Evolutionary conservation across 2,888 invertebrate genomes (phyloP), one percentile per base, ranked within the genome.

Genomic region (Shargacucullia verbasci): DNA sequence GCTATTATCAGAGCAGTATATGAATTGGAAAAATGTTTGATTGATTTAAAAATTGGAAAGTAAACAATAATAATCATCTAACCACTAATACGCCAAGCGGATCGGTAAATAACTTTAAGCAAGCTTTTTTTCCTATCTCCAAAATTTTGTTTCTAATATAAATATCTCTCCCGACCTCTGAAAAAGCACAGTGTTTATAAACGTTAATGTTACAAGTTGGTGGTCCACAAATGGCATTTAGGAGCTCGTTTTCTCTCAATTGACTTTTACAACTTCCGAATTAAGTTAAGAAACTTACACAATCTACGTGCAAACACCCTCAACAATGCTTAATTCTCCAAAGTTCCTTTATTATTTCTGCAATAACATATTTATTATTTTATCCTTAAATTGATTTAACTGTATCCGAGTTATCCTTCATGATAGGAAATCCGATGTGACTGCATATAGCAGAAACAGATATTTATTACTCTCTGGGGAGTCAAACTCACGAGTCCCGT

Each of bases 391-490:
- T 72, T 65, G 72, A 72, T 72, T 72, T 72, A 65, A 53, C 53
- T 54, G 48, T 45, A 58, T 48, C 14, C 38, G 1, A 60, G 46
- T 49, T 67, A 73, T 67, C 62, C 41, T 41, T 73, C 63, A 69
- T 59, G 41, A 40, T 66, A 63, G 60, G 57, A 71, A 63, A 74
- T 63, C 54, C 56, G 52, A 71, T 68, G 65, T 73, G 71, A 71
- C 62, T 71, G 73, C 59, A 71, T 61, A 60, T 58, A 64, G 41
- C 57, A 59, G 61, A 69, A 69, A 71, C 62, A 66, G 59, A 66
- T 71, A 74, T 74, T 71, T 69, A 73, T 73, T 61, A 69, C 37
- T 69, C 73, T 54, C 62, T 1, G 20, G 71, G 43, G 71, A 66
- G 14, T 34, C 58, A 60, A 69, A 61, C 60, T 60, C 60, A 59